Conservation (phyloP, 1,140 invertebrate genomes). For the Condylostylus longicornis region DNA sequence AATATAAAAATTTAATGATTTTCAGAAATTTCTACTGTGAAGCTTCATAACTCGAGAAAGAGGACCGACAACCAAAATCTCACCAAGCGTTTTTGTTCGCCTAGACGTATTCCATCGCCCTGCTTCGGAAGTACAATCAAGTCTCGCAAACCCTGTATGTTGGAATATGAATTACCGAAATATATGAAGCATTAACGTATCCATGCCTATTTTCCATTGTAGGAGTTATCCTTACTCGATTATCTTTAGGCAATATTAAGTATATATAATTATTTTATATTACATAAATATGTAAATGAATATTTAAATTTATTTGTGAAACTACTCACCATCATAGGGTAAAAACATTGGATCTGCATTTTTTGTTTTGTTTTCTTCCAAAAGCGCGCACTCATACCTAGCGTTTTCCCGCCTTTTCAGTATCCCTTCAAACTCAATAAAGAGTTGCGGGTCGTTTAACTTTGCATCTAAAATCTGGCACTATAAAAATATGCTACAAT, state of each 20-base stretch:
- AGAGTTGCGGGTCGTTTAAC: conserved; percentile 62
- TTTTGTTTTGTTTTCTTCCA: conserved; percentile 28
- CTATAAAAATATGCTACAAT: conserved; percentile 34
- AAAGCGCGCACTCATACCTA: conserved; percentile 23
- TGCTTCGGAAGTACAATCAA: no score
- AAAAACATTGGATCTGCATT: conserved; percentile 47
- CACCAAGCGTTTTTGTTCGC: no score
- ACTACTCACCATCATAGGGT: conserved; percentile 83
- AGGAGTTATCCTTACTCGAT: conserved; percentile 60
- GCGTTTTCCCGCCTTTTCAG: conserved; percentile 54
- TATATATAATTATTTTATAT: no score
- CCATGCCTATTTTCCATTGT: conserved; percentile 65
- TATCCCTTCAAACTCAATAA: conserved; percentile 77
- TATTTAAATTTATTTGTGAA: no score
- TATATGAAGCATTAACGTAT: conserved; percentile 81
- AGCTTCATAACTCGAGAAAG: no score
- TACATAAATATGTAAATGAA: no score
- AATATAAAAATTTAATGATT: no score
- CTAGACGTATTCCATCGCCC: no score
- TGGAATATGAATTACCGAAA: conserved; percentile 50
- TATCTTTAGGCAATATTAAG: no score
- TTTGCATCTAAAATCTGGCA: conserved; percentile 67
- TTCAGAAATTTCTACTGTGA: no score
- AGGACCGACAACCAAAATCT: no score
- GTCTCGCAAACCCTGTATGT: no score